phyloP scores from a whole-genome alignment of 1,140 invertebrate genomes.

The Carposina sasakii region DNA sequence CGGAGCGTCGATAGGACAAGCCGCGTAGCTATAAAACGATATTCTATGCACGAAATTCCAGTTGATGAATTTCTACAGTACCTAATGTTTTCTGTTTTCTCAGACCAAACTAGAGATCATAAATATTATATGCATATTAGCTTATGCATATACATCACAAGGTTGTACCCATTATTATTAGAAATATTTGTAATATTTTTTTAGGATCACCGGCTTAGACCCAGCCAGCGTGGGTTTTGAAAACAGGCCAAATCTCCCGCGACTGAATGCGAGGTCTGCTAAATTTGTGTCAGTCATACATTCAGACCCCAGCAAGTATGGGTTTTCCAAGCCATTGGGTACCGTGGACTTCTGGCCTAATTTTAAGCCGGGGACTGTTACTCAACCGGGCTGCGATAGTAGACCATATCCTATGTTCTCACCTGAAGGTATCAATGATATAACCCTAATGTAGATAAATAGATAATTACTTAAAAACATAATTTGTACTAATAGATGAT shows the following conservation, averaged over 20 bases:
- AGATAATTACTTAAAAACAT: no score
- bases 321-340: conserved; percentile 29
- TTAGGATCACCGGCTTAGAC: conserved; percentile 55
- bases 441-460: no score
- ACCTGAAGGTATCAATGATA: conserved; percentile 43
- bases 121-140: no score
- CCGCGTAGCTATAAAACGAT: no score
- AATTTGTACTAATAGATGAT: no score
- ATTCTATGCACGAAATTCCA: no score
- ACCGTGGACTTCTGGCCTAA: conserved; percentile 61
- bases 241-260: conserved; percentile 24
- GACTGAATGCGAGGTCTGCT: conserved; percentile 41
- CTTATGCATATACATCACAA: no score
- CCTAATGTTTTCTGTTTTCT: no score
- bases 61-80: no score
- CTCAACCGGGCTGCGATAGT: conserved; percentile 46
- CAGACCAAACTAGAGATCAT: no score
- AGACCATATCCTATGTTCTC: conserved; percentile 32
- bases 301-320: conserved; percentile 52
- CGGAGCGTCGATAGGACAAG: no score
- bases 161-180: no score
- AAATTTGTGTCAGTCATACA: conserved; percentile 43
- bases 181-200: conserved; percentile 8
- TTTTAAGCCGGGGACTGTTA: conserved; percentile 30
- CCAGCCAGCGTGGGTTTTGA: conserved; percentile 46